phyloP scores from a whole-genome alignment of 2,113 vertebrate species.

The Sorex fumeus region DNA sequence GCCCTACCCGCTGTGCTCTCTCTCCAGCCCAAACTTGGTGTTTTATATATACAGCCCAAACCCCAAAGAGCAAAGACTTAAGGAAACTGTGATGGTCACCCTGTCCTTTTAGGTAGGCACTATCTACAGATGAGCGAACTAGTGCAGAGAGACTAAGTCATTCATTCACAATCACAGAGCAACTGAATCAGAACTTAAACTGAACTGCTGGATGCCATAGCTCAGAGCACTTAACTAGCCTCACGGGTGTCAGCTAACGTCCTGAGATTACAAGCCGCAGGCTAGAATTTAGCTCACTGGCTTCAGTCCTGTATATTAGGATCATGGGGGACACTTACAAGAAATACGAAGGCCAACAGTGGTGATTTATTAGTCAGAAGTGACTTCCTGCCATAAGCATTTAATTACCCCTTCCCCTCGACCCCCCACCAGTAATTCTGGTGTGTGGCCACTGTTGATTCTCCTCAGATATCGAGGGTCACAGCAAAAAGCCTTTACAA shows the following conservation, averaged over 20 bases:
- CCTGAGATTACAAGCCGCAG: not conserved
- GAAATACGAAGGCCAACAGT: not conserved
- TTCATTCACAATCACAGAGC: constrained; percentile 34
- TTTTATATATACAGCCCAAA: not conserved
- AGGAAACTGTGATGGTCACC: not conserved
- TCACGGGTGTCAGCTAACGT: not conserved
- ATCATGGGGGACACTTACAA: constrained; percentile 31
- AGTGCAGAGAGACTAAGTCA: constrained; percentile 27
- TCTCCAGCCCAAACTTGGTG: not conserved
- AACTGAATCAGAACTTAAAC: constrained; percentile 38
- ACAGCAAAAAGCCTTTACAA: not conserved
- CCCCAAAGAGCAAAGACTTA: constrained; percentile 11
- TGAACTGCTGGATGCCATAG: not conserved
- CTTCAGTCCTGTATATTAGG: not conserved
- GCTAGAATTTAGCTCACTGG: not conserved
- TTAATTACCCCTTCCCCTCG: not conserved
- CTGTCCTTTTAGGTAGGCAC: not conserved
- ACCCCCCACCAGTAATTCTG: not conserved
- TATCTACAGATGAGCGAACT: not conserved
- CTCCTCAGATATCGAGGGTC: not conserved
- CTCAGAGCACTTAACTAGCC: not conserved
- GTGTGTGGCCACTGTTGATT: not conserved
- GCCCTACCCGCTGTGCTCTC: too few relatives aligned
- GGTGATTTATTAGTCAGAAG: not conserved
- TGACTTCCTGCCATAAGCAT: not conserved